Evolutionary conservation across 2,888 invertebrate genomes (phyloP), one percentile per base, ranked within the genome.

Genomic region (Parthenolecanium corni): DNA sequence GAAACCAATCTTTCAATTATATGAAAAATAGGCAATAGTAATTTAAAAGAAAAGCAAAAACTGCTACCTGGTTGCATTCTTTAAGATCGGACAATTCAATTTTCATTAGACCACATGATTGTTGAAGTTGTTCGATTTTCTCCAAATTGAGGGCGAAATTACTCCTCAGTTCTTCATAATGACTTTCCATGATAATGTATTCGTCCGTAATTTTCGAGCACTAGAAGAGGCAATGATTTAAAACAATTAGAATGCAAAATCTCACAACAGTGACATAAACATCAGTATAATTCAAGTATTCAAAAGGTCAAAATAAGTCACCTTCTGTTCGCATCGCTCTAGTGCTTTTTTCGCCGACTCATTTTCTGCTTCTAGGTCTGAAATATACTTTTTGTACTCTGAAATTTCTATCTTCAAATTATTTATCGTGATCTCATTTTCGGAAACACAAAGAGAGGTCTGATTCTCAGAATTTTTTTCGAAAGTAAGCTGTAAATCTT

Each of bases 361-460:
- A 12, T 51, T 61, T 24, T 61, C 51, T 11, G 16, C 38, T 40
- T 61, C 61, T n/a, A 61, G 16, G 21, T 11, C 31, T 14, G 12
- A 21, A 11, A 38, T 36, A 3, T 61, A 49, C 1, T 21, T 23
- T 38, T 23, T 12, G 11, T 49, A 40, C 16, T 49, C 61, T 5
- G n/a, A 3, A 16, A 61, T 2, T 1, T 49, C 18, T 1, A 24
- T 23, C 11, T 51, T 49, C 9, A 61, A 12, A 16, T 46, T 31
- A 18, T 12, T 23, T 1, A 51, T 6, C 1, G 38, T 51, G 21
- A 16, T 20, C 18, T 18, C 14, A 49, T 61, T n/a, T 6, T 61
- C 23, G 2, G 3, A 16, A 1, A 36, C 1, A 6, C 11, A 20
- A n/a, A 18, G 21, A n/a, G n/a, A 11, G n/a, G 14, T 3, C 4